phyloP scores from a whole-genome alignment of 2,113 vertebrate genomes.

The Danionella cerebrum region DNA sequence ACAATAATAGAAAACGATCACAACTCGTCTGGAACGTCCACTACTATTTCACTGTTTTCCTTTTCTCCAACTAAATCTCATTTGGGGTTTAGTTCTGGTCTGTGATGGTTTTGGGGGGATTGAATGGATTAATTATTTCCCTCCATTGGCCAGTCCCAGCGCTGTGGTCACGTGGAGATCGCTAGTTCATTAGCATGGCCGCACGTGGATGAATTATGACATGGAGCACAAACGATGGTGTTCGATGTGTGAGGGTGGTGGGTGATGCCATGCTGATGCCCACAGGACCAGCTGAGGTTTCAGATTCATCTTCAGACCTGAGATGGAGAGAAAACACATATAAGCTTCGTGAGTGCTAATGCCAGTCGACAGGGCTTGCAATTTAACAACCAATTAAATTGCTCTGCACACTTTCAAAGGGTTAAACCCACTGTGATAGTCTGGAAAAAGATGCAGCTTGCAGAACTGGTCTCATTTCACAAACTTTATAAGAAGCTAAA shows the following conservation, averaged over 20 bases:
- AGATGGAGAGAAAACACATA: constrained; percentile 8
- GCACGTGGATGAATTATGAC: constrained; percentile 75
- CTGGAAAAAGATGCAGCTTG: too few species aligned
- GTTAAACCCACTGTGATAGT: too few species aligned
- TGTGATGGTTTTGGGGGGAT: constrained; percentile 71
- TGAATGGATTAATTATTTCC: too few species aligned
- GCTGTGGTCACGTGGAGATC: constrained; percentile 82
- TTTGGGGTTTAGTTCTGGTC: constrained; percentile 49
- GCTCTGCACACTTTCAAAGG: too few species aligned
- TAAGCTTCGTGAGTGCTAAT: too few species aligned
- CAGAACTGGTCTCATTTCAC: too few species aligned
- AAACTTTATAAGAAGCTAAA: too few species aligned
- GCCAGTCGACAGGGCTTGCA: too few species aligned
- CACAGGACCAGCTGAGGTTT: constrained; percentile 98
- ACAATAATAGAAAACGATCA: constrained; percentile 90
- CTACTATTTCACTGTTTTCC: constrained; percentile 79
- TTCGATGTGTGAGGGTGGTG: constrained; percentile 53
- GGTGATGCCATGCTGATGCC: constrained; percentile 97
- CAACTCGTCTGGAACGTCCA: constrained; percentile 97
- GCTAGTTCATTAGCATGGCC: constrained; percentile 91
- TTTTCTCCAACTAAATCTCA: constrained; percentile 58
- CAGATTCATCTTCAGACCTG: constrained; percentile 92
- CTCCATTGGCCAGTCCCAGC: constrained; percentile 86
- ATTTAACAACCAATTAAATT: too few species aligned
- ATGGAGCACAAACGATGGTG: neutral